Conservation (phyloP, 1,140 invertebrate species). For the Ephestia elutella region DNA sequence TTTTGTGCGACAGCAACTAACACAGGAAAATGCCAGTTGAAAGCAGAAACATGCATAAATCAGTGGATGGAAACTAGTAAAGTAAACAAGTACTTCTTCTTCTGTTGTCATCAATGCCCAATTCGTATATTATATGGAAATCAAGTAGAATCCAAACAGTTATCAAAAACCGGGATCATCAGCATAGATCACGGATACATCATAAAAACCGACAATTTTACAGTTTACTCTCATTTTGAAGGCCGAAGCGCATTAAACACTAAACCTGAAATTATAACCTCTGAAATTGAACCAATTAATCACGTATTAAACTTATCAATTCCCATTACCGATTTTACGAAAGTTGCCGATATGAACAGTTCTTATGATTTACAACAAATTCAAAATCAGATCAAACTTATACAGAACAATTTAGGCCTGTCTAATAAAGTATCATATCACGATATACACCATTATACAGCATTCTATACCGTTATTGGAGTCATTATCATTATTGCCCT, state of each 20-base stretch:
- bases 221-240: conserved; percentile 13
- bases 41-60: background rate
- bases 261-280: background rate
- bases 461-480: conserved; percentile 5
- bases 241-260: background rate
- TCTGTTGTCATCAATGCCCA: conserved; percentile 13
- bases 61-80: background rate
- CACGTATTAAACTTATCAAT: conserved; percentile 7
- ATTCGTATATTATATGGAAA: conserved; percentile 13
- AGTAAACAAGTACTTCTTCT: background rate
- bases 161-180: conserved; percentile 1
- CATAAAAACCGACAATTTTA: conserved; percentile 10
- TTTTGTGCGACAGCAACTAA: conserved; percentile 9
- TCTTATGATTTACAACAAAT: background rate
- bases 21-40: background rate
- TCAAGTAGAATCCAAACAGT: conserved; percentile 4
- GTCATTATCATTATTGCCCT: background rate
- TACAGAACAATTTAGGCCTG: background rate
- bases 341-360: background rate
- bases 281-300: conserved; percentile 14
- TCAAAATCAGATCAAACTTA: background rate
- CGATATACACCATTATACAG: conserved; percentile 14
- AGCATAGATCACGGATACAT: conserved; percentile 9
- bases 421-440: background rate
- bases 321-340: background rate